Percentiles rank a stretch among this genome's conserved stretches.
Evolutionary conservation across 2,113 vertebrate species (phyloP).

Genomic region (Ictalurus punctatus): DNA sequence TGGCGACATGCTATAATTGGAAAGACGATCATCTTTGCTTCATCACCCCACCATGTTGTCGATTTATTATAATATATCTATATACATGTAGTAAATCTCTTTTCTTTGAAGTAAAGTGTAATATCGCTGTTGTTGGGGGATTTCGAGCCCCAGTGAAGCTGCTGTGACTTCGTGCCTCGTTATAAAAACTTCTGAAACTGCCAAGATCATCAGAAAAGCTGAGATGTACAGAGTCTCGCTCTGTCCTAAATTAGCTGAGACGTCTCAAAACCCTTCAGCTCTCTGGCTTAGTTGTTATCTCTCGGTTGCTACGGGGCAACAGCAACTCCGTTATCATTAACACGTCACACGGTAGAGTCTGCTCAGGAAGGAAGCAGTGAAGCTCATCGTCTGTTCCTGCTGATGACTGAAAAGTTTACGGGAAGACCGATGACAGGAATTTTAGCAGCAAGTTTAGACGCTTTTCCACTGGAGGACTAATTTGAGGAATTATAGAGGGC

Average conservation of each 20-base stretch:
- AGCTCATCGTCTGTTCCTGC: not conserved
- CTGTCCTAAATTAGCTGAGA: constrained; percentile 10
- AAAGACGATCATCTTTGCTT: not conserved
- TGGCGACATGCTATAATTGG: not conserved
- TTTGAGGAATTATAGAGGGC: not conserved
- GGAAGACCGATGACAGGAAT: not conserved
- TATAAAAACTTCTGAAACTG: constrained; percentile 10
- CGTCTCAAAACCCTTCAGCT: not conserved
- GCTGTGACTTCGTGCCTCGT: not conserved
- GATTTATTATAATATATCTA: not conserved
- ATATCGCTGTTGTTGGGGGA: not conserved
- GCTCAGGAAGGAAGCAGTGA: not conserved
- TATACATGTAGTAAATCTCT: not conserved
- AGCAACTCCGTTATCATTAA: constrained; percentile 38
- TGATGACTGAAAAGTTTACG: not conserved
- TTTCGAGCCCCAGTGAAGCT: not conserved
- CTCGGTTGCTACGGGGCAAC: constrained; percentile 33
- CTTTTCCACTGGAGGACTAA: not conserved
- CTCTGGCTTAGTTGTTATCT: constrained; percentile 13
- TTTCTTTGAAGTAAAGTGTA: not conserved
- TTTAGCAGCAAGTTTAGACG: not conserved
- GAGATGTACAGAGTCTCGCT: constrained; percentile 3
- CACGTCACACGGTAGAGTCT: constrained; percentile 10
- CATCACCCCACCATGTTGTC: not conserved
- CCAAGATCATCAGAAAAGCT: constrained; percentile 19